Evolutionary conservation across 1,140 invertebrate genomes (phyloP), one percentile per base, ranked within the genome.

Genomic region (Drosophila teissieri): DNA sequence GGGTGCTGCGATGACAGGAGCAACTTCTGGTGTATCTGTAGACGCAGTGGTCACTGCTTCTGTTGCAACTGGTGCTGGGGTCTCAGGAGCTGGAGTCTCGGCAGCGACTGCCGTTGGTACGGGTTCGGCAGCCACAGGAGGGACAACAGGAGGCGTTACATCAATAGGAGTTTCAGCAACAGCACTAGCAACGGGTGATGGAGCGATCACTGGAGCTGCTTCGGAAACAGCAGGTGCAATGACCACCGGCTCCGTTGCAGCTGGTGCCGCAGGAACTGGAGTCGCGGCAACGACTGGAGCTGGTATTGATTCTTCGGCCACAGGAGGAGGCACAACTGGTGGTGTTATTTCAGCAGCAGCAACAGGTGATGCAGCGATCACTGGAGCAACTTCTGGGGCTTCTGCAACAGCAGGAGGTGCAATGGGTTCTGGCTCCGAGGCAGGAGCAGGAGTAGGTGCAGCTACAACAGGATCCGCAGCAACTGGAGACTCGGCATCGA

Each of bases 241-340:
- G 8, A 12, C 44, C 8, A 3, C 15, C 8, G 44, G 17, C 0
- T 46, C 19, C 2, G 44, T 14, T 22, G 4, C 14, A 27, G 14
- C 55, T 22, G 8, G 27, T 24, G 8, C 27, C 15, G 3, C 31
- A 37, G 42, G 31, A 44, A 27, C 65, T 7, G 65, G 42, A 22
- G 40, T 8, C 2, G 24, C 6, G 45, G 37, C 14, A 57, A 24
- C 22, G 15, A 31, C 31, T 31, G 31, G 8, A 8, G 31, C 31
- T 31, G 31, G 31, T 31, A 12, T 15, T 4, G 17, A 12, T 45
- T 15, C 15, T 19, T 3, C 42, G 11, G 11, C 22, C 8, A 15
- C 40, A 22, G 37, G n/a, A 22, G 37, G n/a, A 44, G 19, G 31
- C 7, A 2, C 8, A 37, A 22, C 24, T 0, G 12, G 19, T 10